These are phyloP conservation scores for Strix aluco DNA, from an alignment of 2,113 vertebrate species.

Conservation along the genomic window DNA sequence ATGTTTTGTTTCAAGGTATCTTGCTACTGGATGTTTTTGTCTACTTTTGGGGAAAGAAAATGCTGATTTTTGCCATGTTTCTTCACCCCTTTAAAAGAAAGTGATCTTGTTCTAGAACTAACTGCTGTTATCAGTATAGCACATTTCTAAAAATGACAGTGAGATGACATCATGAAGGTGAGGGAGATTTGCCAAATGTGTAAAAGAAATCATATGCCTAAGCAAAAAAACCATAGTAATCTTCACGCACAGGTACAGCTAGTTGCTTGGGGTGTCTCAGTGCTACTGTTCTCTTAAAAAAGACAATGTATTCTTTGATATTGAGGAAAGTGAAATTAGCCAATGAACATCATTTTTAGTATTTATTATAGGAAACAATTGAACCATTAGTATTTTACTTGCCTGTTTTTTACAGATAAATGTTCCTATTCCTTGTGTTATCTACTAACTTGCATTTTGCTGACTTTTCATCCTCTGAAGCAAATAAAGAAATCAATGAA, in stretches of 20 bases:
- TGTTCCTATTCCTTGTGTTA: not conserved
- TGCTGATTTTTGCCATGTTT: not conserved
- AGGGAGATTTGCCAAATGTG: not conserved
- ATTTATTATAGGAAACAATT: not conserved
- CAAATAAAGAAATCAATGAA: not conserved
- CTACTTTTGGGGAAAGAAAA: not conserved
- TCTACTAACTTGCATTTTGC: not conserved
- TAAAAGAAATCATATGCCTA: not conserved
- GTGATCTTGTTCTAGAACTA: not conserved
- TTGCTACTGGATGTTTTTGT: not conserved
- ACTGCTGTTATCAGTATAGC: not conserved
- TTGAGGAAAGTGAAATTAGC: not conserved
- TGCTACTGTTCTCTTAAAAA: not conserved
- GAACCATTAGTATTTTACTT: not conserved
- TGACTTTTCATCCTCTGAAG: not conserved
- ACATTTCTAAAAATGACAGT: not conserved
- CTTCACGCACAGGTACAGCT: not conserved
- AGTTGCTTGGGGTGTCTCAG: not conserved
- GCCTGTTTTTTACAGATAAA: not conserved
- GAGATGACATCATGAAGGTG: not conserved
- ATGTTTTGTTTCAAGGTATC: not conserved
- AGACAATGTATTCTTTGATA: not conserved
- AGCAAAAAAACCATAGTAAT: accelerated
- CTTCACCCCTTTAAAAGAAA: not conserved
- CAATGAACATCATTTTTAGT: not conserved